Conservation (phyloP, 1,140 invertebrate species). For the Daktulosphaira vitifoliae region DNA sequence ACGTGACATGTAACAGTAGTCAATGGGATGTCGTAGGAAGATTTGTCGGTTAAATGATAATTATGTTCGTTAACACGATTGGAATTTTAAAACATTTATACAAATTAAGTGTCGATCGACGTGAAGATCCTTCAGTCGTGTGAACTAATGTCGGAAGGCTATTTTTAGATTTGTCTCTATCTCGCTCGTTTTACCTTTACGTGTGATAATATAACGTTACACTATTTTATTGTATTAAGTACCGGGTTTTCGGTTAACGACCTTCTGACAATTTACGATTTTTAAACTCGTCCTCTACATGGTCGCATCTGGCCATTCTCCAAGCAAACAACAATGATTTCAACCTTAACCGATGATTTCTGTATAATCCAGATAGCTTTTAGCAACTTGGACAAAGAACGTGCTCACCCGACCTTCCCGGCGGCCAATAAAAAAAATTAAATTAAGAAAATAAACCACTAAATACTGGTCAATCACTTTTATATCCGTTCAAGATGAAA, state of each 20-base stretch:
- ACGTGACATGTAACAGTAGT: too few relatives aligned
- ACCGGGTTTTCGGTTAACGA: conserved; percentile 25
- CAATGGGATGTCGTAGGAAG: too few relatives aligned
- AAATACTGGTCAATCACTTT: too few relatives aligned
- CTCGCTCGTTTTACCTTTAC: conserved; percentile 1
- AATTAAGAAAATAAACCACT: too few relatives aligned
- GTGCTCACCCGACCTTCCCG: background rate
- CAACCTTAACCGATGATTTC: conserved; percentile 13
- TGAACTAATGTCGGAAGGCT: background rate
- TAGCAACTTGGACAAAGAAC: background rate
- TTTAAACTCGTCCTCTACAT: conserved; percentile 16
- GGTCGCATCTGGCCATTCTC: conserved; percentile 22
- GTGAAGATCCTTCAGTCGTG: conserved; percentile 14
- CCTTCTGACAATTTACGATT: background rate
- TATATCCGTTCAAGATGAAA: too few relatives aligned
- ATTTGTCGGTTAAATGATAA: too few relatives aligned
- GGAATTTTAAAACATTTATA: background rate
- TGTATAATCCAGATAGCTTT: conserved; percentile 23
- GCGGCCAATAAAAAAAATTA: too few relatives aligned
- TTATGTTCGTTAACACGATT: background rate
- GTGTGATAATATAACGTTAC: background rate
- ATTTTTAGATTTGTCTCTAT: background rate
- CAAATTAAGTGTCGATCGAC: too few relatives aligned
- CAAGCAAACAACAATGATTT: conserved; percentile 24
- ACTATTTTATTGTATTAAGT: too few relatives aligned